Evolutionary conservation across 1,140 invertebrate species (phyloP), one percentile per base, ranked within the genome.

Genomic region (Aphelinus certus): DNA sequence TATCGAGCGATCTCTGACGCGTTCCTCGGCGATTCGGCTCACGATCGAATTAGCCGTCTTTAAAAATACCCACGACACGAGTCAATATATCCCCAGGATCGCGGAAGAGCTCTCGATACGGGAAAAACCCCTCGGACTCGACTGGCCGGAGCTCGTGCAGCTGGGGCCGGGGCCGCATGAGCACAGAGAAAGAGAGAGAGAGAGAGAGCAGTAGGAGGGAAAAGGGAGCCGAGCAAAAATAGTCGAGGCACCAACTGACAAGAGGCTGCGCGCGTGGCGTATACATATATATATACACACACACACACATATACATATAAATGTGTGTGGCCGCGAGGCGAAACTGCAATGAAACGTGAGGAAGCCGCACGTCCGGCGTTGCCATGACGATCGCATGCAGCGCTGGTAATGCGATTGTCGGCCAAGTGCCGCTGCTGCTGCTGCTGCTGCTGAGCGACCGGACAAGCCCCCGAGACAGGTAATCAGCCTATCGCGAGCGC

Each of bases 401-500:
- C 26, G 42, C 51, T 55, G 26, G 48, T 46, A 60, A 60, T 60
- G 42, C 58, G 9, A 73, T 73, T 65, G 63, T 53, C 9, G 47
- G 9, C 9, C n/a, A 26, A 71, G 51, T 67, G 45, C 45, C 53
- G 55, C 55, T 43, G n/a, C 61, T 53, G 51, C 4, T 53, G 46
- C 47, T 49, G 45, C 60, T 43, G 26, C 26, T 26, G 26, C 26
- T 26, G 26, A 26, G 26, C 26, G 26, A 26, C 49, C 5, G 63
- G 63, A 65, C n/a, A 48, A 67, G 57, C 55, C 56, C 43, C 6
- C 71, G 53, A 74, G 75, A 77, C 73, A 78, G 70, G 71, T 57
- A 65, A 68, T 73, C 60, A 61, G 65, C 45, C 48, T 75, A 60
- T 79, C 76, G 75, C 76, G 74, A 76, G 75, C 60, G 57, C 67